Evolutionary conservation across 2,113 vertebrate genomes (phyloP), one percentile per base, ranked within the genome.

Genomic region (Spilogale gracilis): DNA sequence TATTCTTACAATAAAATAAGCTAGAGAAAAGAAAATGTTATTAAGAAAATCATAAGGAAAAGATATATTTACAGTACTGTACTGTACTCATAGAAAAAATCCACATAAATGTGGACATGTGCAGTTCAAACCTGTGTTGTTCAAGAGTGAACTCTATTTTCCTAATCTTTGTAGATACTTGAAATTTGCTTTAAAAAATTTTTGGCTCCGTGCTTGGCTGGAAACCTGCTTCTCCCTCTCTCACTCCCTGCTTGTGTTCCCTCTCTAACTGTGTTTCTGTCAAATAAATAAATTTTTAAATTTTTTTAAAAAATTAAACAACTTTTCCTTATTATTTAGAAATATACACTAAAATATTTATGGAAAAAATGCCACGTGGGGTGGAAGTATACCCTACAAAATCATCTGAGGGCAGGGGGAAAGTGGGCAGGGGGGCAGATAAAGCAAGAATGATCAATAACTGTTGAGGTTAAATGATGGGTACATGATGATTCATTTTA

Each of bases 171-270:
- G 48, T 43, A 54, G 30, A 73, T 65, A 71, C 25, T 65, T 91
- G 23, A 80, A 95, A 80, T 3, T 73, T 94, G 63, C 30, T 45
- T 71, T 92, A 71, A 76, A 89, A 88, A 91, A 58, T 60, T 32
- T 38, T 38, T 38, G 38, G 38, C 38, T 38, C 38, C 38, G 38
- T 38, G 38, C 38, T 38, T 38, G 38, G 38, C 38, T 38, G 38
- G 38, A 38, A 38, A 38, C 38, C 38, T 38, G 38, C 38, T 38
- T 38, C 38, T 38, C 38, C 38, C 38, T 38, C 38, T 38, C 38
- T 38, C 38, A 38, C 38, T 38, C 38, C 38, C 38, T 38, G 38
- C 38, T 38, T 38, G 38, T 38, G 38, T 38, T 38, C 38, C 38
- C 38, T 38, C 38, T 38, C 38, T 38, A 38, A 38, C 38, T 38